A percentile compares a stretch with the other conserved stretches of the same genome.
phyloP scores from a whole-genome alignment of 2,113 vertebrate species.

The Malurus elegans region DNA sequence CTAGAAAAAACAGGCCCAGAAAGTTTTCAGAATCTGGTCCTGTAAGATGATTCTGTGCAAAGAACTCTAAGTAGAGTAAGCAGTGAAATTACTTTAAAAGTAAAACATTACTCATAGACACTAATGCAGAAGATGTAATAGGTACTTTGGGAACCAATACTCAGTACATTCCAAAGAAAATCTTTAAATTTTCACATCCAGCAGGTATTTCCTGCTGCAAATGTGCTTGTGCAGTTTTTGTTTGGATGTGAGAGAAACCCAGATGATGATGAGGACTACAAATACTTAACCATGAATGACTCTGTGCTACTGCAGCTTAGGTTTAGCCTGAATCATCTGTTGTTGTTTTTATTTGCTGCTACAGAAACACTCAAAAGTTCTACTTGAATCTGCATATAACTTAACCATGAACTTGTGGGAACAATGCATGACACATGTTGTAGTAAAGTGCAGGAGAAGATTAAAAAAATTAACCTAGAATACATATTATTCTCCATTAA shows the following conservation, averaged over 20 bases:
- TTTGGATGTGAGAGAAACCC: not conserved
- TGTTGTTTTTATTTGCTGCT: not conserved
- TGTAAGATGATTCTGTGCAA: not conserved
- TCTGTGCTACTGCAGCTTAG: not conserved
- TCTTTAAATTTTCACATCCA: not conserved
- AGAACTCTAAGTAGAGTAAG: not conserved
- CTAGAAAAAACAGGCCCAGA: not conserved
- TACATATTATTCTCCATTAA: not conserved
- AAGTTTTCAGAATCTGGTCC: not conserved
- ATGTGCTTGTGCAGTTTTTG: not conserved
- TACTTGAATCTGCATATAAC: not conserved
- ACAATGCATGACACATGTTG: not conserved
- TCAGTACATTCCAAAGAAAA: not conserved
- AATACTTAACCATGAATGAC: not conserved
- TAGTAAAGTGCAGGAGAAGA: not conserved
- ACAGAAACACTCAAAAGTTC: not conserved
- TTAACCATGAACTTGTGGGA: not conserved
- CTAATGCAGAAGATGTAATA: not conserved
- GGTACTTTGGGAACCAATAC: not conserved
- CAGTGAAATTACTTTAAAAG: not conserved
- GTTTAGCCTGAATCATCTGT: not conserved
- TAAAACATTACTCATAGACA: not conserved
- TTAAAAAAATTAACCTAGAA: not conserved
- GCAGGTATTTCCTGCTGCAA: not conserved
- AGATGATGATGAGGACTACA: not conserved